Percentiles rank a stretch among this genome's conserved stretches.
Evolutionary conservation across 2,113 vertebrate genomes (phyloP).

Genomic region (Empidonax traillii): DNA sequence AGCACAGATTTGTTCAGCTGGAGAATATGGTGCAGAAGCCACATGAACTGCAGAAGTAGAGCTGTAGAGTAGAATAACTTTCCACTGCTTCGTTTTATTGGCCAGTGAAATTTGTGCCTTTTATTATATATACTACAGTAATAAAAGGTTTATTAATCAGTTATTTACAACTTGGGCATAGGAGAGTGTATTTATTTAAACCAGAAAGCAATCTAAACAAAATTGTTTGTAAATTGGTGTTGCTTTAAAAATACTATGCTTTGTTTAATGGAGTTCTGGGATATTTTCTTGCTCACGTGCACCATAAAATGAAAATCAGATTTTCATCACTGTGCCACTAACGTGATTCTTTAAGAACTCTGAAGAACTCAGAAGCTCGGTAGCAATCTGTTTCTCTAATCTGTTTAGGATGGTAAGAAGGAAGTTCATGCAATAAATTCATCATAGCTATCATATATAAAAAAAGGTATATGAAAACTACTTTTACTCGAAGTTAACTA

Average conservation of each 20-base stretch:
- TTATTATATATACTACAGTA: neutral
- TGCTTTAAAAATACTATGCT: neutral
- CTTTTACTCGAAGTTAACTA: neutral
- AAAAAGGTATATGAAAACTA: neutral
- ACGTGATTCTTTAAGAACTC: neutral
- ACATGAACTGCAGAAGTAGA: neutral
- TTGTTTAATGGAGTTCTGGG: constrained; percentile 22
- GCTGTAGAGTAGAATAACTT: neutral
- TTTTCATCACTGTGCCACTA: neutral
- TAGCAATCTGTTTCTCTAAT: neutral
- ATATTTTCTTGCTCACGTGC: neutral
- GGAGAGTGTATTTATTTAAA: constrained; percentile 13
- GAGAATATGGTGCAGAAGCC: neutral
- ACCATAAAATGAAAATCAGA: constrained; percentile 10
- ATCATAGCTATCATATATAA: neutral
- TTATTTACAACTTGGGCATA: neutral
- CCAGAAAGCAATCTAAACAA: constrained; percentile 6
- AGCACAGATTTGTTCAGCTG: neutral
- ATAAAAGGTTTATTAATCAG: constrained; percentile 21
- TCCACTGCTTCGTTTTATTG: neutral
- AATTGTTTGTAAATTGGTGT: constrained; percentile 9
- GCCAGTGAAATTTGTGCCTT: neutral
- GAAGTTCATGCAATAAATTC: neutral
- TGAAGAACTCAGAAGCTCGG: neutral
- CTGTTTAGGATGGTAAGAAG: neutral